Evolutionary conservation across 37 sponge, comb jelly and placozoan genomes (phyloP).

Genomic region (Cliona cf. orientalis): DNA sequence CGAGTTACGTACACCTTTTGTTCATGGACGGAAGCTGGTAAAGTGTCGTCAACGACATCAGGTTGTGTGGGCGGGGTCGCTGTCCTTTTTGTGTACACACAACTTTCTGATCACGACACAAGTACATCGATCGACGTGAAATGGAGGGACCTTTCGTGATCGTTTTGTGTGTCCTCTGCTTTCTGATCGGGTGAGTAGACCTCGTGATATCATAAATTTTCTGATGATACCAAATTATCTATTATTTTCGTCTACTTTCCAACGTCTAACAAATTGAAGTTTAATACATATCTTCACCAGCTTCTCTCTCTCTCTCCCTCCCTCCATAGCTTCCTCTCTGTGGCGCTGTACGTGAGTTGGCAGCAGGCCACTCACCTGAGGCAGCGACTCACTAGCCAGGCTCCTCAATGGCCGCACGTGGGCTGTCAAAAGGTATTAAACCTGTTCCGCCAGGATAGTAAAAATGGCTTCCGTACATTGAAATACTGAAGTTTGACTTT

Average conservation of each 20-base stretch:
- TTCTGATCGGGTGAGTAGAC: slow-evolving; percentile 10
- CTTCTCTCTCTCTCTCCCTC: not conserved
- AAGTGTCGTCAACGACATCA: no score
- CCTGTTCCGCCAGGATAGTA: not conserved
- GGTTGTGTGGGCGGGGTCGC: no score
- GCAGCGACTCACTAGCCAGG: not conserved
- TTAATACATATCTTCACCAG: not conserved
- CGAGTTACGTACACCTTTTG: no score
- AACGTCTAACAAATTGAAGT: no score
- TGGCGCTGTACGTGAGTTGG: slow-evolving; percentile 48
- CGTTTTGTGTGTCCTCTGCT: slow-evolving; percentile 4
- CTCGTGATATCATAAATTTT: not conserved
- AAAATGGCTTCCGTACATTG: not conserved
- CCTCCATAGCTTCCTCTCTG: slow-evolving; percentile 28
- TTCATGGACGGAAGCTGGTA: no score
- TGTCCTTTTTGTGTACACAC: no score
- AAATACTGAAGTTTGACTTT: not conserved
- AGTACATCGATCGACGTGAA: no score
- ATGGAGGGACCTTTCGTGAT: slow-evolving; percentile 22
- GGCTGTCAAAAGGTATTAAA: slow-evolving; percentile 32
- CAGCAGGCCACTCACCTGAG: slow-evolving; percentile 16
- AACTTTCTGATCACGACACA: no score
- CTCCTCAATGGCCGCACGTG: slow-evolving; percentile 19
- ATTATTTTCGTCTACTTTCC: no score
- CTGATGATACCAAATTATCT: no score